A percentile compares a stretch with the other conserved stretches of the same genome.
phyloP scores from a whole-genome alignment of 2,113 vertebrate species.

The Rafetus swinhoei region DNA sequence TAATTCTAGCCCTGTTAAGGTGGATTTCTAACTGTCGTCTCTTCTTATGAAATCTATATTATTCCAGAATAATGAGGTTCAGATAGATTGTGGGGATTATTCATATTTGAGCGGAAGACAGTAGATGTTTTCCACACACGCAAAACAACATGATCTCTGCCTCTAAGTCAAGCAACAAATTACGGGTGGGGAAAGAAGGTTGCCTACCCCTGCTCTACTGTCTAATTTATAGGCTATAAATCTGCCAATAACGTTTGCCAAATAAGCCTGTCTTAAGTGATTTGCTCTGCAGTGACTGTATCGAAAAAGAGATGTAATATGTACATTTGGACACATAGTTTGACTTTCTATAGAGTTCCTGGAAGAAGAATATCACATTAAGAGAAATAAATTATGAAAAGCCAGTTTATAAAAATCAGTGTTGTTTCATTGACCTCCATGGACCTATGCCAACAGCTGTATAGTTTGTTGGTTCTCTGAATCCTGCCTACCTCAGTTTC shows the following conservation, averaged over 20 bases:
- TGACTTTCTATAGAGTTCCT: neutral
- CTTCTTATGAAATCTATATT: neutral
- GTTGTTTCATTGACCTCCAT: neutral
- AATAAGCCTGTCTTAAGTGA: too few species aligned
- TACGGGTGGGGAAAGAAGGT: neutral
- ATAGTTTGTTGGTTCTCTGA: neutral
- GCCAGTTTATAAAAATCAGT: slow-evolving; percentile 5
- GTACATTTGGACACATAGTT: neutral
- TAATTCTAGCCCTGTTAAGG: neutral
- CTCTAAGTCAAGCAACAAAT: neutral
- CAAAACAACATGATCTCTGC: neutral
- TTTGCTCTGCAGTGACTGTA: too few species aligned
- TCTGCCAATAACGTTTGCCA: too few species aligned
- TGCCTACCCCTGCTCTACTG: too few species aligned
- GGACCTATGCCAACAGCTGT: neutral
- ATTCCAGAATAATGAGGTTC: neutral
- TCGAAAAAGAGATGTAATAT: too few species aligned
- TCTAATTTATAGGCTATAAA: too few species aligned
- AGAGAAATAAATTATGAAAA: slow-evolving; percentile 28
- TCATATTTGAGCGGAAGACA: neutral
- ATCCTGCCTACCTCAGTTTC: neutral
- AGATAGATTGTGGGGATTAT: neutral
- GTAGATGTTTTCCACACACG: neutral
- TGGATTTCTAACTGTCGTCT: neutral
- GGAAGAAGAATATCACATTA: neutral